Conservation (phyloP, 2,797 vertebrate genomes). For the Kryptopterus vitreolus region DNA sequence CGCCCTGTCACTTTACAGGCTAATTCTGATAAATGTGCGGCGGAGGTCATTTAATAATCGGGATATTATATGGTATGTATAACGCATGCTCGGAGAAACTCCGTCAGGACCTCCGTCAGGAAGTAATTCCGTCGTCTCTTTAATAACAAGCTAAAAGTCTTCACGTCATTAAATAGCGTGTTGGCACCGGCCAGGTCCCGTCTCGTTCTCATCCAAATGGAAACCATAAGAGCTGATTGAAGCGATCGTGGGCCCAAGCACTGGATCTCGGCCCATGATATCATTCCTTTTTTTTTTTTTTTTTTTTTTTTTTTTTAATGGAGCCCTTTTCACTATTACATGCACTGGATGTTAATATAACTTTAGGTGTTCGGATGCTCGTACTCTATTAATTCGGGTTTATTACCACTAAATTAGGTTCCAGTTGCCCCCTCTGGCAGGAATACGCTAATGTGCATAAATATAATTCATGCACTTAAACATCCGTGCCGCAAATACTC, state of each 20-base stretch:
- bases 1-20: constrained; percentile 6
- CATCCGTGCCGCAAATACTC: constrained; percentile 73
- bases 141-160: constrained; percentile 24
- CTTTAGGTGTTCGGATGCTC: constrained; percentile 77
- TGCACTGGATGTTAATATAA: constrained; percentile 76
- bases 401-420: constrained; percentile 80
- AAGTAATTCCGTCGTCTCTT: constrained; percentile 31
- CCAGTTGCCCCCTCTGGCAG: constrained; percentile 75
- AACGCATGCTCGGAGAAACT: constrained; percentile 18
- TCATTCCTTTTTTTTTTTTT: constrained; percentile 72
- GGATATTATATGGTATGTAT: constrained; percentile 21
- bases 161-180: constrained; percentile 49
- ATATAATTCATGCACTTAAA: constrained; percentile 76
- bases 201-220: constrained; percentile 57
- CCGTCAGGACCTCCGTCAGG: constrained; percentile 10
- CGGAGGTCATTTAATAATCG: constrained; percentile 10
- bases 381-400: constrained; percentile 83
- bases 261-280: constrained; percentile 73
- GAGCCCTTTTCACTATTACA: constrained; percentile 72
- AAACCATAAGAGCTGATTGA: constrained; percentile 62
- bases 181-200: constrained; percentile 43
- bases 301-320: constrained; percentile 69
- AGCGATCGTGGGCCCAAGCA: constrained; percentile 63
- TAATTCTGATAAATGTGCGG: constrained; percentile 26
- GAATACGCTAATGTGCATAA: constrained; percentile 71